Percentiles rank a stretch among this genome's conserved stretches.
Conservation (phyloP, 2,113 vertebrate species). For the Myotis brandtii region DNA sequence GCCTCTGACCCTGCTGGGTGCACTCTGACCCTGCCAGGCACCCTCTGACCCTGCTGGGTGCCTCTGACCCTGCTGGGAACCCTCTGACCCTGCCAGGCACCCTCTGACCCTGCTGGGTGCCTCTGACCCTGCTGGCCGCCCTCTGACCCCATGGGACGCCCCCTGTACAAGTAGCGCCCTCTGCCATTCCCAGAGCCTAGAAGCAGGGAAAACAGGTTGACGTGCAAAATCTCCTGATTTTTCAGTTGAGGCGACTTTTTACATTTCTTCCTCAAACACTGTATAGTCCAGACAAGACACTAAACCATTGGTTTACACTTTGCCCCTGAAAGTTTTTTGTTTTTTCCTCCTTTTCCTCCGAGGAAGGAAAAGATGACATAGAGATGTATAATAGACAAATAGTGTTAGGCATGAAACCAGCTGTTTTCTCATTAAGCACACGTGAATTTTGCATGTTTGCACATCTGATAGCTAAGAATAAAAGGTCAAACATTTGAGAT, state of each 20-base stretch:
- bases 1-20: too few relatives aligned
- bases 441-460: not conserved
- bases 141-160: not conserved
- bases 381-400: not conserved
- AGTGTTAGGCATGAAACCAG: not conserved
- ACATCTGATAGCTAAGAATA: not conserved
- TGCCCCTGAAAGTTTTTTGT: not conserved
- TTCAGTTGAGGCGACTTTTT: not conserved
- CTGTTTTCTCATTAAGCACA: not conserved
- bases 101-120: not conserved
- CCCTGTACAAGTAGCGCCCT: rapidly evolving
- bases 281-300: not conserved
- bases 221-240: not conserved
- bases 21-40: too few relatives aligned
- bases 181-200: rapidly evolving
- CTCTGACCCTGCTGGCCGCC: not conserved
- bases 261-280: not conserved
- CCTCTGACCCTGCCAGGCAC: too few relatives aligned
- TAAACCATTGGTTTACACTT: not conserved
- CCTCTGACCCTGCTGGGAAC: too few relatives aligned
- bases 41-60: too few relatives aligned
- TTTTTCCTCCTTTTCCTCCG: not conserved
- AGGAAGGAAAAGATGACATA: not conserved
- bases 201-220: not conserved
- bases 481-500: not conserved